Evolutionary conservation across 2,113 vertebrate genomes (phyloP), one percentile per base, ranked within the genome.

Genomic region (Odontesthes bonariensis): DNA sequence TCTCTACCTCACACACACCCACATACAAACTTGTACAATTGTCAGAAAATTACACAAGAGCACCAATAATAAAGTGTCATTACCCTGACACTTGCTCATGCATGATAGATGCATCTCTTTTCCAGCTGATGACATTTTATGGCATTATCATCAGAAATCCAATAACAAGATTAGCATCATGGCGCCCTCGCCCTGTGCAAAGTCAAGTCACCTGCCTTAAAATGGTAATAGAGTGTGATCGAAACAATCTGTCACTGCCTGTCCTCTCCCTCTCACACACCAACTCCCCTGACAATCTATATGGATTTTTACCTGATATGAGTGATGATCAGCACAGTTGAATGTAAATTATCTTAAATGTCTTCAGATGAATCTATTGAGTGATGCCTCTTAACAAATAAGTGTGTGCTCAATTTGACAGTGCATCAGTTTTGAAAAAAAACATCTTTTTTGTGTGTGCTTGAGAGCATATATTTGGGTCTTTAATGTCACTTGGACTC

Each of bases 91-190:
- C 79, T 74, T 73, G 85, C 68, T 62, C 38, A 51, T 75, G 40
- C 73, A 79, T 91, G 93, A 93, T 89, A 88, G 90, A 94, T 93
- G 89, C 75, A 49, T 84, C 75, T 86, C 82, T 90, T 87, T 89
- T 73, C 79, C 62, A 77, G 69, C 79, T 85, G 85, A 90, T 90
- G 89, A 93, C 89, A 90, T 92, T 90, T 92, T 90, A 92, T 86
- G 59, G 81, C 83, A 92, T 92, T 91, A 90, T 92, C 91, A 89
- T 88, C 83, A 81, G 86, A 92, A 93, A 93, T 93, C 91, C 92
- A 93, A 93, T 94, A 93, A 92, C 72, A 58, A 86, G 85, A 92
- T 90, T 75, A 54, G 91, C 84, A 82, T 91, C 80, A 79, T 27
- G n/a, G 73, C 84, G 80, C 89, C 77, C 84, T 79, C 79, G 76